Evolutionary conservation across 2,888 invertebrate species (phyloP).

Genomic region (Athetis lepigone): DNA sequence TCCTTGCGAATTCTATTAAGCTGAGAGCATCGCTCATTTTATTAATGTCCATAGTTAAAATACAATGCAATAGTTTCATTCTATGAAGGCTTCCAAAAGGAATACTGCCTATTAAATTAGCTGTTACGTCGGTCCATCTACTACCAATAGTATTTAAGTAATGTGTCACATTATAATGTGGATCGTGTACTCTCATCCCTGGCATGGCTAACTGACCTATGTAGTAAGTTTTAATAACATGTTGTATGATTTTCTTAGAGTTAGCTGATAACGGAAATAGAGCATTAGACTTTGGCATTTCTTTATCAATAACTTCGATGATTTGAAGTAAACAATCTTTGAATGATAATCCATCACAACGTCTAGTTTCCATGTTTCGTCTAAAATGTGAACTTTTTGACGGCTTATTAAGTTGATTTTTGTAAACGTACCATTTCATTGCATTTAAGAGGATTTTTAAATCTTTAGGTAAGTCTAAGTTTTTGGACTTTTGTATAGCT

Average conservation of each 20-base stretch:
- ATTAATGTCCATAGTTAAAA: conserved; percentile 70
- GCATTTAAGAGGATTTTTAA: conserved; percentile 70
- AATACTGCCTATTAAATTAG: conserved; percentile 60
- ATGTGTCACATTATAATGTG: conserved; percentile 69
- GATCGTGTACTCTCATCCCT: conserved; percentile 62
- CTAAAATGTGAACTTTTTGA: conserved; percentile 27
- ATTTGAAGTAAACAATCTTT: conserved; percentile 68
- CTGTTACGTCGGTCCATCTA: conserved; percentile 69
- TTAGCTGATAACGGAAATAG: conserved; percentile 67
- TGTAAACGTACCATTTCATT: conserved; percentile 71
- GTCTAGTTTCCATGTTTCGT: conserved; percentile 15
- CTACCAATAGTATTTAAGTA: conserved; percentile 72
- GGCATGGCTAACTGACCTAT: conserved; percentile 60
- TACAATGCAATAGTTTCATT: conserved; percentile 76
- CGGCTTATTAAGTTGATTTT: conserved; percentile 34
- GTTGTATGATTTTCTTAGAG: conserved; percentile 70
- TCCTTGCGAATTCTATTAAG: conserved; percentile 70
- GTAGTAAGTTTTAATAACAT: conserved; percentile 71
- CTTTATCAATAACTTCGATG: conserved; percentile 69
- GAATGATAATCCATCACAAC: conserved; percentile 43
- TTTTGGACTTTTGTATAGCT: conserved; percentile 67
- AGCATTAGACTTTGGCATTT: conserved; percentile 63
- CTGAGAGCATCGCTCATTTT: conserved; percentile 73
- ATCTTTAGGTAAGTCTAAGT: conserved; percentile 66
- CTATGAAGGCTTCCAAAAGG: conserved; percentile 67